Evolutionary conservation across 2,797 vertebrate genomes (phyloP).

Genomic region (Geotria australis): DNA sequence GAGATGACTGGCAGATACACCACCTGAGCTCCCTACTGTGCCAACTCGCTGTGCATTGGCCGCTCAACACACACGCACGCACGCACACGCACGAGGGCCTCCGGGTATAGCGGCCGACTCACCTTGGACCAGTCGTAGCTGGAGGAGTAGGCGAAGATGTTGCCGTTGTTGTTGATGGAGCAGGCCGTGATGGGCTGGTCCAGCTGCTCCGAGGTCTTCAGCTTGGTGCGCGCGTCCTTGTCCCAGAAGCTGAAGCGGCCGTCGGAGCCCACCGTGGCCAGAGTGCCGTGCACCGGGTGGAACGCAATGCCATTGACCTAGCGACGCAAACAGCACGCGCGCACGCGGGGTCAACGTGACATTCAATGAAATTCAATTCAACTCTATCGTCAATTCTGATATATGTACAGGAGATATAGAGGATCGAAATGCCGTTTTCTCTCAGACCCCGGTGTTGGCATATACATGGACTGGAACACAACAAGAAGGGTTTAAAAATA

Average conservation of each 20-base stretch:
- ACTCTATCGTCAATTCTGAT: no score
- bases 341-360: no score
- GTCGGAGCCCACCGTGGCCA: slow-evolving; percentile 83
- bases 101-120: slow-evolving; percentile 2
- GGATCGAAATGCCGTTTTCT: no score
- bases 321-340: accelerated
- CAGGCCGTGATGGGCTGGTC: slow-evolving; percentile 86
- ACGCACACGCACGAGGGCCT: neutral
- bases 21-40: no score
- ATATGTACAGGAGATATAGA: no score
- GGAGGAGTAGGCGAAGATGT: slow-evolving; percentile 86
- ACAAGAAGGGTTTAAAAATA: no score
- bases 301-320: slow-evolving; percentile 93
- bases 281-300: slow-evolving; percentile 76
- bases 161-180: slow-evolving; percentile 82
- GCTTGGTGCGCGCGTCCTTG: slow-evolving; percentile 88
- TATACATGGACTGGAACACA: no score
- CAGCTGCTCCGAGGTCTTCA: slow-evolving; percentile 86
- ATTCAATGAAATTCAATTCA: no score
- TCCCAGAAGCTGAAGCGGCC: slow-evolving; percentile 98
- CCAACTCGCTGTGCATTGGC: no score
- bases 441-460: no score
- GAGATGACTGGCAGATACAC: no score
- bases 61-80: neutral
- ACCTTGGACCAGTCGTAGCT: slow-evolving; percentile 99